Evolutionary conservation across 64 coral and sea anemone species (phyloP), one percentile per base, ranked within the genome.

Genomic region (Platygyra sinensis): DNA sequence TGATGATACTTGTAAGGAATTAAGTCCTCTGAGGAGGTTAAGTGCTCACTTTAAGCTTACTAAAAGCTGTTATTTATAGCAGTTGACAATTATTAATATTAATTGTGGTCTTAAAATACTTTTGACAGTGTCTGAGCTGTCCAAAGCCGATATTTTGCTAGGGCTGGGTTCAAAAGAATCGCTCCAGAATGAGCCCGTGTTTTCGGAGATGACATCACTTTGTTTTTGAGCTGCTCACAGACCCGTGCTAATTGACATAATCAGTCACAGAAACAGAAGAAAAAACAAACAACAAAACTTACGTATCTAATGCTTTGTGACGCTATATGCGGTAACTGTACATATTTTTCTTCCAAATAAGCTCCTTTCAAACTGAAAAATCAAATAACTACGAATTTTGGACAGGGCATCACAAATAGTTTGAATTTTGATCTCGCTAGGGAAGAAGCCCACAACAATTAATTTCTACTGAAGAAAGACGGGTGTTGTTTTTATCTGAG

Each of bases 371-470:
- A 0, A 8, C 8, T 8, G 9, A 11, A 25, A 69, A 2, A 69
- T 69, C 3, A 69, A 69, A 69, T 61, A 50, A 72, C 10, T 22
- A 71, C 17, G 50, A 9, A 29, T 33, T 85, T 85, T 17, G 20
- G 62, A 25, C 15, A 15, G 30, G 16, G 7, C 55, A 32, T 80
- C 16, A 62, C 29, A 27, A 85, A 85, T 85, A 51, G 19, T 85
- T 85, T 71, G 36, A 69, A 85, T 71, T 71, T 38, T 52, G 16
- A 16, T 85, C 62, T 24, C 63, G 19, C 81, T 71, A 52, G 81
- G 81, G 27, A 83, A 49, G 30, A 24, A 11, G 31, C 16, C 59
- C 80, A 31, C 32, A 83, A 83, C 60, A 49, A 69, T 27, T n/a
- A 69, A 69, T n/a, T 69, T 5, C 65, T n/a, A 27, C 25, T 69